Evolutionary conservation across 2,888 invertebrate genomes (phyloP).

Genomic region (Creontiades dilutus): DNA sequence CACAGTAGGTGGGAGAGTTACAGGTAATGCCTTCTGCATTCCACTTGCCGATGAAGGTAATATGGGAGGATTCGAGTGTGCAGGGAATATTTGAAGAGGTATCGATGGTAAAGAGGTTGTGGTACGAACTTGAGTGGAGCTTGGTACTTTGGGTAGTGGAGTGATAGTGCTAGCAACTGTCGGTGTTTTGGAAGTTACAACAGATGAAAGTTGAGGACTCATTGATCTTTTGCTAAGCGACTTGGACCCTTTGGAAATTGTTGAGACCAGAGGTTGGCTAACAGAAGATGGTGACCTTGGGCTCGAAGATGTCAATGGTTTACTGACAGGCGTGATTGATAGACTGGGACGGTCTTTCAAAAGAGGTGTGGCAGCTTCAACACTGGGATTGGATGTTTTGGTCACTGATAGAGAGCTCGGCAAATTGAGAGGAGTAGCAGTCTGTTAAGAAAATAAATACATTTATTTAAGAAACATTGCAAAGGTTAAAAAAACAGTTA

Average conservation of each 20-base stretch:
- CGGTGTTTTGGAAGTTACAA: neutral
- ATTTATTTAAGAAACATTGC: too few species aligned
- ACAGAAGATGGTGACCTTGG: conserved; percentile 38
- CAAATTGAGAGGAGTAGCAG: conserved; percentile 12
- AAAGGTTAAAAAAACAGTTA: too few species aligned
- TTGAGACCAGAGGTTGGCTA: neutral
- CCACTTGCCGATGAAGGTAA: conserved; percentile 9
- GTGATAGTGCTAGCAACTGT: neutral
- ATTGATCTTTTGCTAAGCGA: conserved; percentile 32
- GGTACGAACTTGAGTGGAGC: neutral
- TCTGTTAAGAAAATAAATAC: conserved; percentile 8
- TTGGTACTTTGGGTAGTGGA: neutral
- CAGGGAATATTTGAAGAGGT: conserved; percentile 42
- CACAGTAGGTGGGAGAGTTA: conserved; percentile 12
- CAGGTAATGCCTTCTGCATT: conserved; percentile 30
- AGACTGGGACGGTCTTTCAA: conserved; percentile 73
- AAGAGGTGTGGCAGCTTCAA: conserved; percentile 41
- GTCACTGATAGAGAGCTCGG: conserved; percentile 65
- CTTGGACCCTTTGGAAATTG: conserved; percentile 38
- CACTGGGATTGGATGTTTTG: conserved; percentile 6
- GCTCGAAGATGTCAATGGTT: conserved; percentile 31
- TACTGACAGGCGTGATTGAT: conserved; percentile 72
- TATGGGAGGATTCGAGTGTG: conserved; percentile 45
- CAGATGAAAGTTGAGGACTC: conserved; percentile 47
- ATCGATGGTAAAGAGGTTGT: neutral